Evolutionary conservation across 2,888 invertebrate genomes (phyloP), one percentile per base, ranked within the genome.

Genomic region (Cephus runcator): DNA sequence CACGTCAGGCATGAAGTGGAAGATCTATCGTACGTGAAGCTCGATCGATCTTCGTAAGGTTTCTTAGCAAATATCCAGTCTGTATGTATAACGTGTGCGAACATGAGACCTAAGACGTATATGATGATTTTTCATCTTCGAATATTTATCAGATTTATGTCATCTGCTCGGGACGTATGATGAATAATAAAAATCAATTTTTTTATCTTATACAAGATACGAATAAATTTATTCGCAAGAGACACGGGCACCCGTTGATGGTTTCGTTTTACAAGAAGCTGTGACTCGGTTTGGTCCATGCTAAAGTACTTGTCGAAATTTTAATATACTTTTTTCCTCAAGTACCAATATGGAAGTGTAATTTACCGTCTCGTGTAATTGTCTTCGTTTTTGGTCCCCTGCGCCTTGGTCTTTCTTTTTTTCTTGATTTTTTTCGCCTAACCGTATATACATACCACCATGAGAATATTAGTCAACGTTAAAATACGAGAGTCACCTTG

Each of bases 401-500:
- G 23, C 34, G n/a, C 73, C 34, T 73, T 35, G 2, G 15, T 9
- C 34, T 12, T 75, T n/a, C 35, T 31, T 75, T 69, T 75, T 69
- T 33, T 1, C 6, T 68, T n/a, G 1, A 31, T 76, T 40, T 15
- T 23, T 30, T 56, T 56, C 40, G 15, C 40, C 15, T 56, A 23
- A 9, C 6, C 56, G 23, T 56, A 56, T 56, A 56, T 56, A 2
- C 56, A 3, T 23, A 23, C 23, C 23, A 56, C 56, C 56, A 56
- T 56, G 56, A 23, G 23, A 56, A 56, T 56, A 56, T 56, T 56
- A 56, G 56, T 56, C 56, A 11, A 12, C 71, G 34, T 33, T 71
- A 71, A 71, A 34, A 71, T 71, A 71, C 30, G 71, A 71, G 56
- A 73, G 81, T 87, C 81, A 77, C 83, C 85, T 85, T 82, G 85